Evolutionary conservation across 2,888 invertebrate genomes (phyloP), one percentile per base, ranked within the genome.

Genomic region (Drosophila meridiana): DNA sequence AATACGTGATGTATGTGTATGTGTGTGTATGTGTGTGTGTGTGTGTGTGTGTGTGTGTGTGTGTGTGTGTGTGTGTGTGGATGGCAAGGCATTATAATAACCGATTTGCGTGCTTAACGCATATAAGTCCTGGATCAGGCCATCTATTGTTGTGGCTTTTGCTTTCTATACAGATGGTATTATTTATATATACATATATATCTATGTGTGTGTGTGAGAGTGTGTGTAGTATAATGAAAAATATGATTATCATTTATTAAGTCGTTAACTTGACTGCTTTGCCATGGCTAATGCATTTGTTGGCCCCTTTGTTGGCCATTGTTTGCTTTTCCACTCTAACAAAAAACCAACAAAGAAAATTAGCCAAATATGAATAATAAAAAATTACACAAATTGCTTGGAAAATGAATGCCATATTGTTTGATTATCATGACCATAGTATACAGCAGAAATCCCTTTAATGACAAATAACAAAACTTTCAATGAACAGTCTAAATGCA

Each of bases 71-170:
- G 60, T 59, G 14, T 48, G 20, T 65, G 11, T 38, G 20, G 36
- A 57, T 53, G 55, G 56, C 56, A 59, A 74, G 85, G 85, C 72
- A 89, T 80, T 83, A 89, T 90, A 90, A 90, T 90, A 90, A 90
- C 89, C 89, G 76, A 85, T 89, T 85, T 85, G 85, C 90, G 85
- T 85, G 85, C 70, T 70, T 66, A 71, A 88, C 81, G 83, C 77
- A 70, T 83, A 84, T 84, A 83, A 84, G 73, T 73, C 56, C 61
- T 28, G 47, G 40, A 40, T 50, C 60, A 38, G 56, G 62, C 61
- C 69, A 68, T 67, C 73, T 61, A 61, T 65, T 81, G 59, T 71
- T 50, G 61, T 67, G 38, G 8, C 28, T 47, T 42, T 20, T 43
- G 13, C n/a, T 34, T 36, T 30, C 7, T 45, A 26, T 34, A 34